Evolutionary conservation across 2,888 invertebrate genomes (phyloP).

Genomic region (Podabrus alpinus): DNA sequence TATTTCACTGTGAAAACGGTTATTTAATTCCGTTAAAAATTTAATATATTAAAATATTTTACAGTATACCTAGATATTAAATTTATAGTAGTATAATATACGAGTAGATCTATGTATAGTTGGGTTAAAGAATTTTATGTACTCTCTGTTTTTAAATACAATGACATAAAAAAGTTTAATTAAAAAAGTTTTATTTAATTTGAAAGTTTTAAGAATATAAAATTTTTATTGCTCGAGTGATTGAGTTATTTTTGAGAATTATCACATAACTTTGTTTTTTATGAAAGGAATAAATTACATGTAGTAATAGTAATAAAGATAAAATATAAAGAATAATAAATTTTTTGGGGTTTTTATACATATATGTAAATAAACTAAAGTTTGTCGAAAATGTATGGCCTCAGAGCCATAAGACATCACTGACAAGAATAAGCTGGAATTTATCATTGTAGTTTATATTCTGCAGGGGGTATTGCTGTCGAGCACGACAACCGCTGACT

Average conservation of each 20-base stretch:
- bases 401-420: slow-evolving; percentile 18
- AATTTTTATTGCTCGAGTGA: not conserved
- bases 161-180: not conserved
- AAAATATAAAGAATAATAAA: not conserved
- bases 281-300: slow-evolving; percentile 1
- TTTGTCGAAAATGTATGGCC: slow-evolving; percentile 14
- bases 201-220: not conserved
- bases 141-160: not conserved
- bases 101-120: no score
- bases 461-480: slow-evolving; percentile 19
- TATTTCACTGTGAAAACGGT: not conserved
- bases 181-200: not conserved
- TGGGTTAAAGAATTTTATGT: not conserved
- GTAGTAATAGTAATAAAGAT: slow-evolving; percentile 2
- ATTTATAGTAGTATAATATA: no score
- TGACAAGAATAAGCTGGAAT: slow-evolving; percentile 25
- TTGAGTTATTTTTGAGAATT: not conserved
- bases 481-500: slow-evolving; percentile 29
- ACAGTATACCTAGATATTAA: no score
- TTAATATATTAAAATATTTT: no score
- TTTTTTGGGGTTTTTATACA: not conserved
- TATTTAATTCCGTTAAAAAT: not conserved
- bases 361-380: slow-evolving; percentile 15
- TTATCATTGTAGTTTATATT: slow-evolving; percentile 29
- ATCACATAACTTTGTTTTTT: not conserved